A percentile compares a stretch with the other conserved stretches of the same genome.
Evolutionary conservation across 1,140 invertebrate species (phyloP).

Genomic region (Calephelis virginiensis): DNA sequence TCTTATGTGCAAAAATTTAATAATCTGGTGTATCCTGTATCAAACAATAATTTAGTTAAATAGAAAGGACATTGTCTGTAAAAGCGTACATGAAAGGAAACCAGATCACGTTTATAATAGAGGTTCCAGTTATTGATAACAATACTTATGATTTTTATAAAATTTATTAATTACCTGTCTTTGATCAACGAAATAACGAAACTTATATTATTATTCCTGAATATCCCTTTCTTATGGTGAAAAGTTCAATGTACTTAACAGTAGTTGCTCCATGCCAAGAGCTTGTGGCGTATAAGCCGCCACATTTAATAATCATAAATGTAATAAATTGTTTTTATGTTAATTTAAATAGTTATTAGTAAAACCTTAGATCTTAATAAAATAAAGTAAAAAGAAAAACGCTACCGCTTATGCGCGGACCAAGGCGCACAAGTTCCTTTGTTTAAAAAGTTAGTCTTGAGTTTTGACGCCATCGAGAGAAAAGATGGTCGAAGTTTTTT

Average conservation of each 20-base stretch:
- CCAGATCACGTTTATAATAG: conserved; percentile 24
- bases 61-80: conserved; percentile 25
- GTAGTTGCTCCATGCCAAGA: conserved; percentile 12
- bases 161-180: conserved; percentile 25
- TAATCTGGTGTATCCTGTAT: conserved; percentile 20
- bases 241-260: conserved; percentile 18
- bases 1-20: conserved; percentile 12
- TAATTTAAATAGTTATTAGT: too few relatives aligned
- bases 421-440: too few relatives aligned
- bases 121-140: conserved; percentile 21
- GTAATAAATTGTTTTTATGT: too few relatives aligned
- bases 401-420: too few relatives aligned
- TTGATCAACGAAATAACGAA: conserved; percentile 17
- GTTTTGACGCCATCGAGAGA: too few relatives aligned
- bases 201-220: conserved; percentile 26
- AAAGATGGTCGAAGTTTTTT: too few relatives aligned
- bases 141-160: conserved; percentile 27
- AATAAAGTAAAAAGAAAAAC: too few relatives aligned
- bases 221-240: conserved; percentile 29
- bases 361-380: too few relatives aligned
- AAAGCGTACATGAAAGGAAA: conserved; percentile 25
- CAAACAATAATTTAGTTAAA: conserved; percentile 22
- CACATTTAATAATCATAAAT: too few relatives aligned
- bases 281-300: too few relatives aligned
- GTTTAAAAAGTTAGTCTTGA: too few relatives aligned